Base-by-base conservation (phyloP, 2,113 vertebrate genomes). In the Acrocephalus arundinaceus region DNA sequence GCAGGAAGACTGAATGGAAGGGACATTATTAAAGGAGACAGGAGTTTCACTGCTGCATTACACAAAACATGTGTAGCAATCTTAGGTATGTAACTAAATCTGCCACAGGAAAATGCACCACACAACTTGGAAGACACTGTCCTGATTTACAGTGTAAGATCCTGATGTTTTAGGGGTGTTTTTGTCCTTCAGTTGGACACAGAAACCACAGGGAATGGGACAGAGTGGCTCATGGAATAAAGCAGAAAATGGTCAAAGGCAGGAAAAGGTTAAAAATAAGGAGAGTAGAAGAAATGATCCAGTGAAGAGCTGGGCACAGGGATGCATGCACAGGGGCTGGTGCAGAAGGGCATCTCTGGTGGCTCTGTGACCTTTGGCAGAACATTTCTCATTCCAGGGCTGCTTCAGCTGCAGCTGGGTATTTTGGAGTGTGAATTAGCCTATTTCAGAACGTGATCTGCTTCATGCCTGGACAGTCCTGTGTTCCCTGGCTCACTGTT, bases 171-270 rank as follows among this genome's bases (percentile, higher is more conserved):
- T 23, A 1, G 27, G 24, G 52, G 17, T 31, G 8, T 22, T 82
- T 51, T 65, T 23, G 21, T 13, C 11, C 35, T 75, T 57, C 58
- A 24, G 14, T 15, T 37, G 48, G 62, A n/a, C 14, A 27, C 39
- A 58, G n/a, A 81, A 84, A 22, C 22, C 55, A 6, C 0, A 0
- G 22, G 41, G 33, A 49, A 43, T 11, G 27, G 43, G 30, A 54
- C 58, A 68, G 18, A 33, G 39, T 16, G 48, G 37, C 45, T 76
- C 18, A 17, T 2, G 43, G 28, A 59, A 62, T 45, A 27, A 68
- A 51, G 31, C 0, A n/a, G 65, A 41, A 58, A 12, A 30, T 0
- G 1, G 16, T 11, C 1, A 18, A 49, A 82, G 57, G 65, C 31
- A 82, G 58, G 65, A 89, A 49, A 24, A 67, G 28, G 37, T 81